Evolutionary conservation across 1,140 invertebrate genomes (phyloP).

Genomic region (Drosophila funebris): DNA sequence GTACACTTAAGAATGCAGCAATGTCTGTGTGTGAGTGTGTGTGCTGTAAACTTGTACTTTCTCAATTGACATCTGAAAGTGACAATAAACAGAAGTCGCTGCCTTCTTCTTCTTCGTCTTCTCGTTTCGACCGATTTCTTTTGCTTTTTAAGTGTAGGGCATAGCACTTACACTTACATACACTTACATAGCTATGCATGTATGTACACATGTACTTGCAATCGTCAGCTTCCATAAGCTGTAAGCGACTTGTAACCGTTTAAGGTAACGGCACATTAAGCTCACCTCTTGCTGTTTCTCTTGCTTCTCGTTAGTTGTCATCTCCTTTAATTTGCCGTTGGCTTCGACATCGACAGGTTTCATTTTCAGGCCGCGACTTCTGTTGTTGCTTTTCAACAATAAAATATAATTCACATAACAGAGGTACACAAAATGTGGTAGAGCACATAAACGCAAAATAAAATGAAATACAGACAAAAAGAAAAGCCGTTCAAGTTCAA

Average conservation of each 20-base stretch:
- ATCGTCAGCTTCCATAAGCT: constrained; percentile 5
- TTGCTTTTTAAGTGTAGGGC: constrained; percentile 40
- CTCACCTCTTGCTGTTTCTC: constrained; percentile 20
- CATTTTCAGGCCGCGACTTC: too few species aligned
- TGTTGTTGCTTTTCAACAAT: constrained; percentile 7
- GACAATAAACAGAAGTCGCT: constrained; percentile 31
- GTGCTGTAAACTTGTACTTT: constrained; percentile 45
- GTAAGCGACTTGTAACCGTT: constrained; percentile 12
- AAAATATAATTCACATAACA: constrained; percentile 24
- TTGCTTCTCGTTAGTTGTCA: not conserved
- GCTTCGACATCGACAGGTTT: constrained; percentile 2
- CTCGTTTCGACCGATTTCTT: constrained; percentile 29
- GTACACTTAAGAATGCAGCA: constrained; percentile 8
- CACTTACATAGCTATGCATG: not conserved
- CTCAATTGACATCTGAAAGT: constrained; percentile 55
- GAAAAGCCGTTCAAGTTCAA: constrained; percentile 17
- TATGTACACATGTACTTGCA: not conserved
- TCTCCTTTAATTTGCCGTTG: constrained; percentile 11
- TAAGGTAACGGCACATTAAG: constrained; percentile 33
- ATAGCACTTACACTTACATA: constrained; percentile 14
- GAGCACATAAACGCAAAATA: not conserved
- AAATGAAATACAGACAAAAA: not conserved
- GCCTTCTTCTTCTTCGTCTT: not conserved
- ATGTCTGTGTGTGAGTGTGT: not conserved
- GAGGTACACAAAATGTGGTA: not conserved